Evolutionary conservation across 1,140 invertebrate species (phyloP).

Genomic region (Drosophila littoralis): DNA sequence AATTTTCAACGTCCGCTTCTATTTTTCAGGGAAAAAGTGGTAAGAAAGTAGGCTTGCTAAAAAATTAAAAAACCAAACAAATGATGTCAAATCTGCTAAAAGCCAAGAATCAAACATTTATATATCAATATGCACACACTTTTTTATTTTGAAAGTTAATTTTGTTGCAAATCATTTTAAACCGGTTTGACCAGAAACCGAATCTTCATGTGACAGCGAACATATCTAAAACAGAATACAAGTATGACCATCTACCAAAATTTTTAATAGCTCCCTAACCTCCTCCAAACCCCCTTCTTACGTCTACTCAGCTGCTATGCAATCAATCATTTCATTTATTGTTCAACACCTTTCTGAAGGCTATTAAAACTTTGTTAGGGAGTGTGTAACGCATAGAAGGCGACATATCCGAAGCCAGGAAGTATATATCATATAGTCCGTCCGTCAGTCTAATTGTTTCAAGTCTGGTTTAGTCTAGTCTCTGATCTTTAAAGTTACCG

Average conservation of each 20-base stretch:
- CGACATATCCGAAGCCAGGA: no score
- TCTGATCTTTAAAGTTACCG: no score
- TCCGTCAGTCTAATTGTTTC: no score
- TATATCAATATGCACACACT: background rate
- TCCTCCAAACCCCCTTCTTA: slow-evolving; percentile 2
- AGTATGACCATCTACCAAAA: slow-evolving; percentile 38
- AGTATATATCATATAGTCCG: no score
- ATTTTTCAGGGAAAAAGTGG: background rate
- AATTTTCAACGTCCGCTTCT: no score
- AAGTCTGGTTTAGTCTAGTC: no score
- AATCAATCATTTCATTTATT: slow-evolving; percentile 57
- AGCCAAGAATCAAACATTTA: background rate
- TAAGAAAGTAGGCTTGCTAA: background rate
- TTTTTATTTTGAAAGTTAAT: background rate
- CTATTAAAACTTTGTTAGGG: background rate
- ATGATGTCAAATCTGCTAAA: background rate
- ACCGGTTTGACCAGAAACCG: slow-evolving; percentile 54
- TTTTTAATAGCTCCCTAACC: slow-evolving; percentile 38
- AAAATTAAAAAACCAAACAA: background rate
- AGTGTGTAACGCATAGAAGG: background rate
- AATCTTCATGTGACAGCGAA: slow-evolving; percentile 27
- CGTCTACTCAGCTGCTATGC: slow-evolving; percentile 31
- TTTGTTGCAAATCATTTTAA: slow-evolving; percentile 2
- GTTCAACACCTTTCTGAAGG: background rate
- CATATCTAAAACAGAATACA: slow-evolving; percentile 19